A percentile compares a stretch with the other conserved stretches of the same genome.
Evolutionary conservation across 2,113 vertebrate genomes (phyloP).

Genomic region (Numenius arquata): DNA sequence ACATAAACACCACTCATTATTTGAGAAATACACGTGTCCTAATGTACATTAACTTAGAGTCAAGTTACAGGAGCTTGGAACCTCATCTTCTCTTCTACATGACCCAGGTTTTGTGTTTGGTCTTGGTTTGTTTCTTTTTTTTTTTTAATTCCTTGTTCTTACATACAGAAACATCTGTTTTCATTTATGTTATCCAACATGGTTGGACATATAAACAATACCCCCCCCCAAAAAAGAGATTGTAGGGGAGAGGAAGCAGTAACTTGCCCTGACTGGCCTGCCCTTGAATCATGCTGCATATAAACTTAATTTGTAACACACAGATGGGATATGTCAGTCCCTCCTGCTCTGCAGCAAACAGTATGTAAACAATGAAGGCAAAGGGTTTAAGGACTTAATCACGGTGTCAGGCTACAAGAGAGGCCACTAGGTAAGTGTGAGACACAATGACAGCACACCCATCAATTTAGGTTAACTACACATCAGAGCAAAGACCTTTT

Average conservation of each 20-base stretch:
- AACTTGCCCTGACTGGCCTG: not conserved
- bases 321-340: not conserved
- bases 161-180: not conserved
- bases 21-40: not conserved
- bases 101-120: fast-evolving
- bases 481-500: not conserved
- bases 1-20: not conserved
- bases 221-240: not conserved
- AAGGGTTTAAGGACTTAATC: not conserved
- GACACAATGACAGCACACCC: not conserved
- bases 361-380: not conserved
- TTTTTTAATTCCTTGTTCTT: not conserved
- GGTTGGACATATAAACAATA: not conserved
- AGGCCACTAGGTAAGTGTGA: not conserved
- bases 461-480: not conserved
- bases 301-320: not conserved
- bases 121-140: not conserved
- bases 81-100: not conserved
- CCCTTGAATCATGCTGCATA: not conserved
- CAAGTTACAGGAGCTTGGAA: not conserved
- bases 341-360: not conserved
- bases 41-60: not conserved
- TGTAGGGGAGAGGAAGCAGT: not conserved
- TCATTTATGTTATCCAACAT: not conserved
- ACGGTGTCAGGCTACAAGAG: not conserved